Evolutionary conservation across 2,113 vertebrate genomes (phyloP), one percentile per base, ranked within the genome.

Genomic region (Sinocyclocheilus grahami): DNA sequence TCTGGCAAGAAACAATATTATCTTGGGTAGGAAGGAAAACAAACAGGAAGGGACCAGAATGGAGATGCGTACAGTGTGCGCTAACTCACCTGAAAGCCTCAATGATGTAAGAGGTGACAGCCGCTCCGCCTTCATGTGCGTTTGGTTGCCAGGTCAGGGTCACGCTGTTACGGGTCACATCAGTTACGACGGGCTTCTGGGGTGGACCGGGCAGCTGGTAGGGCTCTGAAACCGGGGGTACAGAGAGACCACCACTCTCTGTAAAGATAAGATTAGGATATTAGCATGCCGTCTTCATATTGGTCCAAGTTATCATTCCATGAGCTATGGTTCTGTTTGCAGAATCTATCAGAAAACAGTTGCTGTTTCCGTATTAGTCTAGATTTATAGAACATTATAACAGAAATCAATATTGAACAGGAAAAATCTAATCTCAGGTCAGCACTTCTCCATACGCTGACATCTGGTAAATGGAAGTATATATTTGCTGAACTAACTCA

Each of bases 11-110:
- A 67, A 55, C 20, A 72, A 87, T 87, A 74, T 83, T 83, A 87
- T 87, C 83, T 69, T 33, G 81, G 63, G 42, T 20, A 75, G 76
- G 74, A 53, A 58, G 6, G 24, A 39, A 81, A 42, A 84, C 14
- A 82, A 33, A 84, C 55, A 55, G 46, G 20, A 46, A 10, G 42
- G 42, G 9, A 46, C 9, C 42, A 46, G 42, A 46, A 5, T 18
- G 30, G 16, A 27, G 2, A 79, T n/a, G 18, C 13, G 10, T 81
- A 42, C 14, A 51, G 24, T 9, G 39, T 53, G 55, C 11, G 37
- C 72, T 8, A 14, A 16, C 39, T 90, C 93, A 99, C 98, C 98
- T 99, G 94, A 99, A 99, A 24, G 97, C 97, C 91, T 99, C 98
- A 39, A 99, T 96, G 62, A 98, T 90, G 89, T 98, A 99, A 2